Base-by-base conservation (phyloP, 2,888 invertebrate genomes). In the Arge pagana region DNA sequence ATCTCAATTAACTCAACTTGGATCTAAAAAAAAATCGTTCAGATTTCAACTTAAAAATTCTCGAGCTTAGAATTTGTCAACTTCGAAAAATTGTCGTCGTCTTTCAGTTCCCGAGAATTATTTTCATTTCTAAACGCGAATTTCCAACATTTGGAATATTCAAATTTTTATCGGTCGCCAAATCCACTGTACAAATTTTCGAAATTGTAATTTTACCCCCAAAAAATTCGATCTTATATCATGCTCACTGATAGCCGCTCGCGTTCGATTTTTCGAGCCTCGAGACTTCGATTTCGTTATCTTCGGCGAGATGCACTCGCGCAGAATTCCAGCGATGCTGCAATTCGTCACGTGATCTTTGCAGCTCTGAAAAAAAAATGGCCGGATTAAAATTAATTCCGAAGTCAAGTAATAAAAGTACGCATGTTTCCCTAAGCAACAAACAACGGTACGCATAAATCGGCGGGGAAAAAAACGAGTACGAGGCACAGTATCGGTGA, bases 261-360 rank as follows among this genome's bases (percentile, higher is more conserved):
- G 70, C 48, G 52, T 66, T 55, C 68, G 70, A 40, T 54, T 62
- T 52, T 68, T 72, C 49, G 56, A 56, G 15, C 63, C 66, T 54
- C 66, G 71, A 8, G 59, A 53, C 54, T 70, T 71, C 23, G 62
- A 56, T 54, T 65, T 74, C 58, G 71, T 62, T 48, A 64, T 57
- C 57, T 82, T 82, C 48, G 83, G 79, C 60, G 84, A 82, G 60
- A 85, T 72, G 50, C 81, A 79, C 75, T 85, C 84, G 66, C 82
- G 81, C 52, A 85, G 65, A 65, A 84, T 82, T 11, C 82, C 79
- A 42, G 83, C 79, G 55, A 84, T 78, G 64, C 82, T 83, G 43
- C 80, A 80, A 30, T 78, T 77, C 3, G 82, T 80, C 7, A 80
- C 72, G 28, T 80, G 73, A 57, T 85, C 85, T 68, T 81, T 80